Evolutionary conservation across 2,888 invertebrate species (phyloP).

Genomic region (Camponotus fellah): DNA sequence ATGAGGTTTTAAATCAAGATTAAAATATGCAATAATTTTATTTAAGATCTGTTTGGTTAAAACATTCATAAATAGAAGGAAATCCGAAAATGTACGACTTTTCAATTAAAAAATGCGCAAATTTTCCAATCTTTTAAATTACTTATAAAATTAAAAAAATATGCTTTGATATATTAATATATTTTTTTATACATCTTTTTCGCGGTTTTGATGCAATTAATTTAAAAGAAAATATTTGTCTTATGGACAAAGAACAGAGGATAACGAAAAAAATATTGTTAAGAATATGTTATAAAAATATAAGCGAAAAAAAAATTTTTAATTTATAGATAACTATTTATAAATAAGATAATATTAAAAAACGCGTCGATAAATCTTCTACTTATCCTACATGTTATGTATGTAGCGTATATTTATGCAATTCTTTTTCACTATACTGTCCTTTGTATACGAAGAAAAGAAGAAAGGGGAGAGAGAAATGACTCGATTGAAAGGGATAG

Average conservation of each 20-base stretch:
- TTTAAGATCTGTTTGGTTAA: not conserved
- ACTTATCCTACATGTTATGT: slow-evolving; percentile 9
- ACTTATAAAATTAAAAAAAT: not conserved
- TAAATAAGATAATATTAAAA: not conserved
- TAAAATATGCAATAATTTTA: not conserved
- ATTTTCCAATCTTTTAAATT: not conserved
- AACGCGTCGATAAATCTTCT: not conserved
- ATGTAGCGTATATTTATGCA: not conserved
- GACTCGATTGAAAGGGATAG: slow-evolving; percentile 10
- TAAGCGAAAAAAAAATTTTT: not conserved
- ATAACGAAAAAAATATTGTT: not conserved
- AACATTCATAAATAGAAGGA: not conserved
- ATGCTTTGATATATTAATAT: not conserved
- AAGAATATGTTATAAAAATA: not conserved
- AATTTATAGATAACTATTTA: not conserved
- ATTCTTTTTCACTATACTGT: not conserved
- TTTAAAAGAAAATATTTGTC: not conserved
- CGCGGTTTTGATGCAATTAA: not conserved
- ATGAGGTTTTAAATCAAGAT: not conserved
- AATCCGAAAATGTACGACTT: not conserved
- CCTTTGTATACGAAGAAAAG: not conserved
- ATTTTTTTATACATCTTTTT: not conserved
- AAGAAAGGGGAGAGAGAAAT: slow-evolving; percentile 16
- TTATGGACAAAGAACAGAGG: not conserved
- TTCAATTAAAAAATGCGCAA: not conserved